Evolutionary conservation across 2,113 vertebrate genomes (phyloP).

Genomic region (Chloropsis hardwickii): DNA sequence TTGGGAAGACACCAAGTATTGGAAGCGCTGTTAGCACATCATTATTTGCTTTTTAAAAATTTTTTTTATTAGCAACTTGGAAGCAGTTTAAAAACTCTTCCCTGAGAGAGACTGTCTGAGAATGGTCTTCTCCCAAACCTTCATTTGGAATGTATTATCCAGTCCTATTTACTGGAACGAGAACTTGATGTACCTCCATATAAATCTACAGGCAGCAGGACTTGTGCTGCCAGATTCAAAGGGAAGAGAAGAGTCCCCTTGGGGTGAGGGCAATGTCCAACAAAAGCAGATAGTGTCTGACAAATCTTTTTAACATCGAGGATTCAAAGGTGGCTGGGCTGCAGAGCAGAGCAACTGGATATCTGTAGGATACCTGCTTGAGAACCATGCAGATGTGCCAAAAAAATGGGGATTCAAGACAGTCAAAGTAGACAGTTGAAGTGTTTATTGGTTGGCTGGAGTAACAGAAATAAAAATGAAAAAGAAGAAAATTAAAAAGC

Average conservation of each 20-base stretch:
- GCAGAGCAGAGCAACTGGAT: background rate
- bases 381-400: background rate
- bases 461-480: background rate
- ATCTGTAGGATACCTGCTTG: background rate
- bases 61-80: background rate
- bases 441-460: background rate
- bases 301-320: background rate
- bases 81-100: background rate
- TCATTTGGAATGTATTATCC: background rate
- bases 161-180: background rate
- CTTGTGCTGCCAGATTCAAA: background rate
- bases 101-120: background rate
- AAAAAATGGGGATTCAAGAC: background rate
- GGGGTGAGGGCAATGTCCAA: background rate
- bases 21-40: background rate
- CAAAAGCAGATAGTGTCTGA: background rate
- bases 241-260: background rate
- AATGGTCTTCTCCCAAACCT: background rate
- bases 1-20: slow-evolving; percentile 5
- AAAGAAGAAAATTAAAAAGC: background rate
- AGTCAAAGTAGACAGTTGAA: background rate
- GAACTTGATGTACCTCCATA: slow-evolving; percentile 14
- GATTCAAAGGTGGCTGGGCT: background rate
- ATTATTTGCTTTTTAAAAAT: background rate
- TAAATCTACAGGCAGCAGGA: background rate